A percentile compares a stretch with the other conserved stretches of the same genome.
Conservation (phyloP, 2,113 vertebrate species). For the Oreochromis tanganicae region DNA sequence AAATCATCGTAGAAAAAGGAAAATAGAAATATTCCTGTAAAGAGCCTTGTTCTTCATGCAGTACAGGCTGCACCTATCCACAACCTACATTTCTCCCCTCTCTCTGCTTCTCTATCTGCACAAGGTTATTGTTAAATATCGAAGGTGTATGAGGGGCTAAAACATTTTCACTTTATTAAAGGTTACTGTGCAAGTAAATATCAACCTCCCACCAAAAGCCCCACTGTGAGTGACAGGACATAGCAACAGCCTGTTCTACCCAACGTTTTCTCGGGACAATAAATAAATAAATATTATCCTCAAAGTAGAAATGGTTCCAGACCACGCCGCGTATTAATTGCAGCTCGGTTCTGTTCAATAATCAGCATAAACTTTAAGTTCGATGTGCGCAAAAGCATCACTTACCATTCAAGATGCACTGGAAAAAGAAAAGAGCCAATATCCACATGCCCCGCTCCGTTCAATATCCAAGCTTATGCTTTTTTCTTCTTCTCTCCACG, state of each 20-base stretch:
- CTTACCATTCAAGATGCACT: slow-evolving; percentile 97
- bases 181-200: slow-evolving; percentile 1
- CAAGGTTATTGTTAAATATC: neutral
- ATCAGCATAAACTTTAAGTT: slow-evolving; percentile 41
- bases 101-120: neutral
- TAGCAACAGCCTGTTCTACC: slow-evolving; percentile 50
- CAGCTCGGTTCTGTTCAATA: neutral
- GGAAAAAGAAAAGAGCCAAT: slow-evolving; percentile 92
- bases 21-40: neutral
- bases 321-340: neutral
- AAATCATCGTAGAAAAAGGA: neutral
- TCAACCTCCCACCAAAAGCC: neutral
- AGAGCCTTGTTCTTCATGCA: slow-evolving; percentile 2
- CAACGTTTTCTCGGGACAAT: neutral
- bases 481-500: slow-evolving; percentile 67
- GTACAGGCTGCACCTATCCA: slow-evolving; percentile 34
- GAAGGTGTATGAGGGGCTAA: neutral
- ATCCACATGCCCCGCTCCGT: slow-evolving; percentile 96
- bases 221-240: slow-evolving; percentile 39
- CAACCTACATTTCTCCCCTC: slow-evolving; percentile 1
- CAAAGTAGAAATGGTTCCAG: neutral
- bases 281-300: neutral
- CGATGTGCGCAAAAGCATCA: slow-evolving; percentile 53
- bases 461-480: slow-evolving; percentile 78
- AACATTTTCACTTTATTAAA: neutral